phyloP scores from a whole-genome alignment of 1,140 invertebrate genomes.

The Yoshiicerus persimilis region DNA sequence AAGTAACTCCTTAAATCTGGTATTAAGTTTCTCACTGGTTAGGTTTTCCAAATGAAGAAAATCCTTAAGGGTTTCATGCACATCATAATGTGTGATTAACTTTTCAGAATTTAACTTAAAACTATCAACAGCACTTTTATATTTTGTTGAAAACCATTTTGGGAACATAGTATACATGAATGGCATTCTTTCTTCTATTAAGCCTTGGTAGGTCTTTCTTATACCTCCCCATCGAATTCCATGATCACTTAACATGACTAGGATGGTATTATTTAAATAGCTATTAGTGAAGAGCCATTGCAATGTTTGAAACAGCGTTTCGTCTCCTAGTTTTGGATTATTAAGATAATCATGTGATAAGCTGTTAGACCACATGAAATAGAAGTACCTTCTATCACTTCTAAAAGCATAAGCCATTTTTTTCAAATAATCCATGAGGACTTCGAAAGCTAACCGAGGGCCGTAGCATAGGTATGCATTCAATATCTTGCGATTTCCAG shows the following conservation, averaged over 20 bases:
- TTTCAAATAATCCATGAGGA: slow-evolving; percentile 43
- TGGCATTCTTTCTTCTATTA: slow-evolving; percentile 46
- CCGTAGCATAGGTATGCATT: slow-evolving; percentile 44
- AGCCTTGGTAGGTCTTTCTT: slow-evolving; percentile 53
- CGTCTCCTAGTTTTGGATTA: slow-evolving; percentile 42
- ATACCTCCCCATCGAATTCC: slow-evolving; percentile 84
- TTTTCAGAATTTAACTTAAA: slow-evolving; percentile 52
- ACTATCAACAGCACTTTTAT: slow-evolving; percentile 18
- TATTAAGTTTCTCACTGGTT: neutral
- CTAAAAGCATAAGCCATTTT: slow-evolving; percentile 31
- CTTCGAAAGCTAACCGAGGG: slow-evolving; percentile 32
- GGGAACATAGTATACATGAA: slow-evolving; percentile 41
- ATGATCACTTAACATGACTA: slow-evolving; percentile 88
- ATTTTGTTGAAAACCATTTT: slow-evolving; percentile 34
- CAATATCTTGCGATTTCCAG: slow-evolving; percentile 20
- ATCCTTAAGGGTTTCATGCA: slow-evolving; percentile 38
- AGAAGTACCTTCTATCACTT: slow-evolving; percentile 36
- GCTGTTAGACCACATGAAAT: slow-evolving; percentile 47
- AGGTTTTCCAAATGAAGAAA: neutral
- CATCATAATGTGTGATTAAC: slow-evolving; percentile 44
- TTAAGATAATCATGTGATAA: slow-evolving; percentile 49
- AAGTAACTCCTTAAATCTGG: neutral
- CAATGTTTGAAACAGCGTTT: slow-evolving; percentile 47
- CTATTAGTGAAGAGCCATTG: neutral
- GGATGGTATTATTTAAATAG: slow-evolving; percentile 58